These are phyloP conservation scores for Pterostichus niger DNA, from an alignment of 2,888 invertebrate species.

Conservation along the genomic window DNA sequence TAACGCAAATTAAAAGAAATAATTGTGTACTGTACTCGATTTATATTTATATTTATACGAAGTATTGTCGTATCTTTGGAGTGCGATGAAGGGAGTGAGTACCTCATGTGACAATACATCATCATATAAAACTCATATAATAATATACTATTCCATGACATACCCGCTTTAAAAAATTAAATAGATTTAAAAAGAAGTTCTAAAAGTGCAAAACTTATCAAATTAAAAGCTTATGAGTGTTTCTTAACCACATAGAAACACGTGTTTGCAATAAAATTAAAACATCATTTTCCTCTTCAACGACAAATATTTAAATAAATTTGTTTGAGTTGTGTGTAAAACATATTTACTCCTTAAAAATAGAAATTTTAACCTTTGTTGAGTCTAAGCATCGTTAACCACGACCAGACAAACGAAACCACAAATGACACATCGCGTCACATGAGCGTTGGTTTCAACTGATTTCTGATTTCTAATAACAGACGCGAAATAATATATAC, in stretches of 20 bases:
- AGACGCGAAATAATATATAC: neutral
- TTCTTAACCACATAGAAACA: constrained; percentile 4
- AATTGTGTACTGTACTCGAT: too few species aligned
- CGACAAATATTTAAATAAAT: constrained; percentile 39
- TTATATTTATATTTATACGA: too few species aligned
- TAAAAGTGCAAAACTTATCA: too few species aligned
- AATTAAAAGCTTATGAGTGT: too few species aligned
- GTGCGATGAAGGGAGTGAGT: too few species aligned
- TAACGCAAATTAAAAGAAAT: too few species aligned
- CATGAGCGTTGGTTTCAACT: constrained; percentile 2
- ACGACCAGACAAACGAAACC: constrained; percentile 3
- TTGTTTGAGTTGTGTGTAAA: constrained; percentile 23
- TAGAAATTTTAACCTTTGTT: constrained; percentile 20
- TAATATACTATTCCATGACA: too few species aligned
- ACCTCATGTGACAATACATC: too few species aligned
- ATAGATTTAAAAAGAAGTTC: too few species aligned
- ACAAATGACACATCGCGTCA: constrained; percentile 15
- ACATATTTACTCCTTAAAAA: constrained; percentile 20
- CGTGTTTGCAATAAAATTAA: constrained; percentile 44
- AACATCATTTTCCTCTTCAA: constrained; percentile 16
- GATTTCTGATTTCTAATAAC: neutral
- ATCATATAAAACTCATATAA: too few species aligned
- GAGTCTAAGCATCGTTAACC: neutral
- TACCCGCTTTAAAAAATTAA: too few species aligned
- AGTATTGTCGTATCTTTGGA: too few species aligned